Percentiles rank a stretch among this genome's conserved stretches.
phyloP scores from a whole-genome alignment of 2,113 vertebrate species.

The Phalacrocorax pelagicus region DNA sequence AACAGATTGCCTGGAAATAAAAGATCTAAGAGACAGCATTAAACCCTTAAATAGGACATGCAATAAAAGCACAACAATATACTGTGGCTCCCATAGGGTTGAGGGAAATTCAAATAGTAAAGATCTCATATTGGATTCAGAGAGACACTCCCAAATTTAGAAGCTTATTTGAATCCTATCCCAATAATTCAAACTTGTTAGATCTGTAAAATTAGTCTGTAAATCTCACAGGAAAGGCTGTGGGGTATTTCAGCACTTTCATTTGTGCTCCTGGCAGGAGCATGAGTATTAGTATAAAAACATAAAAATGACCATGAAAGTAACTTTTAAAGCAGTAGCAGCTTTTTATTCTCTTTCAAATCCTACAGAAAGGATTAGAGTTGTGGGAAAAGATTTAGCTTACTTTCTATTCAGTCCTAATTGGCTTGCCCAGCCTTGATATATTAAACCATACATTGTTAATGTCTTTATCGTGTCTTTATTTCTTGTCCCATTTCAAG shows the following conservation, averaged over 20 bases:
- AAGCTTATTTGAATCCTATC: slow-evolving; percentile 31
- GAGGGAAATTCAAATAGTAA: neutral
- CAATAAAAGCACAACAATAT: neutral
- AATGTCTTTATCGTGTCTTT: slow-evolving; percentile 38
- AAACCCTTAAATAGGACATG: neutral
- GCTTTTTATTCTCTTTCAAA: slow-evolving; percentile 56
- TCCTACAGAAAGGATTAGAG: slow-evolving; percentile 60
- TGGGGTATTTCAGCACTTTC: slow-evolving; percentile 37
- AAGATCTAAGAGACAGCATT: neutral
- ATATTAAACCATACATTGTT: slow-evolving; percentile 49
- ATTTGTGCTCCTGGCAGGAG: slow-evolving; percentile 47
- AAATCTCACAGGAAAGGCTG: slow-evolving; percentile 36
- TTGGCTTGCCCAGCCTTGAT: slow-evolving; percentile 38
- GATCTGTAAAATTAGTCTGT: slow-evolving; percentile 48
- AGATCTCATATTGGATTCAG: neutral
- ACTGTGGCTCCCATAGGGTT: neutral
- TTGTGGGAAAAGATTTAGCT: slow-evolving; percentile 58
- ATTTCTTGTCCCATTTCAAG: slow-evolving; percentile 42
- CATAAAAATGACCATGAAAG: slow-evolving; percentile 54
- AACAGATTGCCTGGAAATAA: slow-evolving; percentile 11
- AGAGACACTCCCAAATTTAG: slow-evolving; percentile 24
- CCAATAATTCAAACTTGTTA: slow-evolving; percentile 38
- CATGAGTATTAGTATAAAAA: slow-evolving; percentile 45
- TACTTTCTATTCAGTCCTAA: slow-evolving; percentile 50
- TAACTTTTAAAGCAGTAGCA: slow-evolving; percentile 54